Percentiles rank a stretch among this genome's conserved stretches.
Evolutionary conservation across 2,113 vertebrate genomes (phyloP).

Genomic region (Anser brachyrhynchus): DNA sequence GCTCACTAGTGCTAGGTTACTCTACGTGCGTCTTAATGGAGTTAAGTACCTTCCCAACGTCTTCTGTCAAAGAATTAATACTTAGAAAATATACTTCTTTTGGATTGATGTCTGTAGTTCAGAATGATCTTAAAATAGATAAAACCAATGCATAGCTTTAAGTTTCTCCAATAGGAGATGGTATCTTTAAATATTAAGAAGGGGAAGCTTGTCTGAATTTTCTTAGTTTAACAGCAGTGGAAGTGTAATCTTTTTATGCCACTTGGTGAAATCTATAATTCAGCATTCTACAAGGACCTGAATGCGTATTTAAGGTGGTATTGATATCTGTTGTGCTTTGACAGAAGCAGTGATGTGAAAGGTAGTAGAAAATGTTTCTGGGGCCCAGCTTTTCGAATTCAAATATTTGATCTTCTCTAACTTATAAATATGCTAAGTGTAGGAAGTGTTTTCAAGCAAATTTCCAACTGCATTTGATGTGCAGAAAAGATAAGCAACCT

Average conservation of each 20-base stretch:
- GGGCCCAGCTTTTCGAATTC: neutral
- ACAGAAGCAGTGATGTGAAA: neutral
- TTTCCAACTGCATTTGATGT: neutral
- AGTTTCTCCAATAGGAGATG: constrained; percentile 31
- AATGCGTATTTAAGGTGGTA: constrained; percentile 29
- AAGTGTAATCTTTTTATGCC: constrained; percentile 30
- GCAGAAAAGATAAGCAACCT: neutral
- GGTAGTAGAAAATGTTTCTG: constrained; percentile 11
- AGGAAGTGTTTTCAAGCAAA: neutral
- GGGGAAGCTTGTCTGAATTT: constrained; percentile 26
- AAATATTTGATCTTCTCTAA: neutral
- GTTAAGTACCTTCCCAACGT: constrained; percentile 9
- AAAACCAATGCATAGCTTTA: constrained; percentile 48
- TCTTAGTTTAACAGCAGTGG: constrained; percentile 20
- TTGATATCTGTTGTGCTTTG: neutral
- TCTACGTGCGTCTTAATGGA: neutral
- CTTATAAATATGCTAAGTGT: neutral
- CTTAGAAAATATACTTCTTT: constrained; percentile 32
- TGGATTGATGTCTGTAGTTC: neutral
- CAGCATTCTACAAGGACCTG: neutral
- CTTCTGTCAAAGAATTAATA: constrained; percentile 23
- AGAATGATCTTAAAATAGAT: constrained; percentile 39
- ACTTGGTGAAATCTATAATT: constrained; percentile 43
- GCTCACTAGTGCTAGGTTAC: neutral
- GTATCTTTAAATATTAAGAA: constrained; percentile 58